Evolutionary conservation across 2,113 vertebrate genomes (phyloP).

Genomic region (Brevimyrus niger): DNA sequence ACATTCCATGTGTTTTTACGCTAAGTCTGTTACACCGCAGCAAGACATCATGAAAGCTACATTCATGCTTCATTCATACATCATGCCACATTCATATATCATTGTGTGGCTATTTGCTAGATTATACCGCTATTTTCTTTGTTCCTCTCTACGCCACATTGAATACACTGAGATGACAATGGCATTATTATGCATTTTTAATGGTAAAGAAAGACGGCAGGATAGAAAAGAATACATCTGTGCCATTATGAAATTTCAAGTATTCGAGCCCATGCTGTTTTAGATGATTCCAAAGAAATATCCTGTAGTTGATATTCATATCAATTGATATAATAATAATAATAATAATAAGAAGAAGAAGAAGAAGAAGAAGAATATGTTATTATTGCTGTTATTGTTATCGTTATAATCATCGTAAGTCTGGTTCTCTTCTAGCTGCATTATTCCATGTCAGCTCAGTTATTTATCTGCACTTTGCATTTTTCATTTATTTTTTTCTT

Average conservation of each 20-base stretch:
- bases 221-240: not conserved
- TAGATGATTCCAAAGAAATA: not conserved
- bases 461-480: not conserved
- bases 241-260: not conserved
- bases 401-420: not conserved
- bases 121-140: not conserved
- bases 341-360: not conserved
- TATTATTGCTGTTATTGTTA: not conserved
- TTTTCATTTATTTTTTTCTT: not conserved
- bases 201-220: not conserved
- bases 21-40: not conserved
- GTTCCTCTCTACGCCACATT: not conserved
- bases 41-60: not conserved
- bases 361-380: not conserved
- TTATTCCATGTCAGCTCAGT: not conserved
- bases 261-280: not conserved
- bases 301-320: not conserved
- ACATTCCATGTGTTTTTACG: conserved; percentile 4
- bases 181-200: not conserved
- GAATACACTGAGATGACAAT: not conserved
- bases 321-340: not conserved
- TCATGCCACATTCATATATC: not conserved
- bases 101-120: not conserved
- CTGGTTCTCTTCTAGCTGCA: not conserved
- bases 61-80: not conserved